A percentile compares a stretch with the other conserved stretches of the same genome.
phyloP scores from a whole-genome alignment of 64 coral and sea anemone genomes.

The Hydrozoanthus tunicans region DNA sequence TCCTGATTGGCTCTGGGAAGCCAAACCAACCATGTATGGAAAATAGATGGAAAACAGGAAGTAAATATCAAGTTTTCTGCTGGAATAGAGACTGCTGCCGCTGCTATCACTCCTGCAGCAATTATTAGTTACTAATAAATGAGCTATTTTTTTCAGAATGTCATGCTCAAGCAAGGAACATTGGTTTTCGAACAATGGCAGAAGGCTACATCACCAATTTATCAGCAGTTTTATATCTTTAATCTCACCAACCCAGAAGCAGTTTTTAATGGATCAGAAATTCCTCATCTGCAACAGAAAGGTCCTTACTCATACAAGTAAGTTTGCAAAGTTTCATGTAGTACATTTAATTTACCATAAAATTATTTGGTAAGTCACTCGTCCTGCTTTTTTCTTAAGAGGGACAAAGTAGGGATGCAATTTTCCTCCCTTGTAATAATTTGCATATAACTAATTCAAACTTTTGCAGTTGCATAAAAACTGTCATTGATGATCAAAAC shows the following conservation, averaged over 20 bases:
- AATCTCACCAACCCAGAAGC: slow-evolving; percentile 79
- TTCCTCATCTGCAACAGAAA: slow-evolving; percentile 73
- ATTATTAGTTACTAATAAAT: too few relatives aligned
- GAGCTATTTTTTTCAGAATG: slow-evolving; percentile 57
- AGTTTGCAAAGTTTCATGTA: background rate
- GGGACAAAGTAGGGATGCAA: too few relatives aligned
- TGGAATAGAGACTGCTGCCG: too few relatives aligned
- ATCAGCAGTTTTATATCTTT: slow-evolving; percentile 90
- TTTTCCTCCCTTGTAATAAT: too few relatives aligned
- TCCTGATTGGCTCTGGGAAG: too few relatives aligned
- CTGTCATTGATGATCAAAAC: too few relatives aligned
- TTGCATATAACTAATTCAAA: too few relatives aligned
- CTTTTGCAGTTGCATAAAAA: too few relatives aligned
- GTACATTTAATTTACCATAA: background rate
- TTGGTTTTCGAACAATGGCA: slow-evolving; percentile 82
- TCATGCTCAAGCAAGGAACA: slow-evolving; percentile 79
- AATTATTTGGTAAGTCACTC: background rate
- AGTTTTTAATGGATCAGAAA: slow-evolving; percentile 68
- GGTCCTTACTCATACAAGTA: slow-evolving; percentile 98
- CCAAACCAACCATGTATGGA: too few relatives aligned
- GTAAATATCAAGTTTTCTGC: too few relatives aligned
- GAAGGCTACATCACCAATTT: slow-evolving; percentile 71
- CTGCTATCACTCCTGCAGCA: too few relatives aligned
- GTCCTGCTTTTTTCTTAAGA: background rate
- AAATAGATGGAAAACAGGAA: too few relatives aligned